Evolutionary conservation across 2,113 vertebrate genomes (phyloP), one percentile per base, ranked within the genome.

Genomic region (Gambusia holbrooki): DNA sequence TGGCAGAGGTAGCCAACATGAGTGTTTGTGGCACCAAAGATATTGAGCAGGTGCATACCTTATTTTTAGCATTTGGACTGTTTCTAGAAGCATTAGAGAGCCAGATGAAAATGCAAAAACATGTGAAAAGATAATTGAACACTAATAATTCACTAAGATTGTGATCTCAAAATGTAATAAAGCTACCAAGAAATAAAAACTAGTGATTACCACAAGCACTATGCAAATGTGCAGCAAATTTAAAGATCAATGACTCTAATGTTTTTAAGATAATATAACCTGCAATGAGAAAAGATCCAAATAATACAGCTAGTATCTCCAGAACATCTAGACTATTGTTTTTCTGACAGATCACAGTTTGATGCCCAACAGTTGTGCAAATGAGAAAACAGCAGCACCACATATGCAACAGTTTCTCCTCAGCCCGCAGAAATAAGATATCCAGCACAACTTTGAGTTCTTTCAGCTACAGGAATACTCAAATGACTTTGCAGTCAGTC

Each of bases 391-490:
- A 29, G 29, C 4, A 28, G 40, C 66, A 54, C 28, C 66, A 13
- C 13, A 54, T 28, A 32, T 13, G 48, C 5, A 48, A 60, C 30
- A 27, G 5, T 35, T n/a, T 30, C 42, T 51, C 40, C 22, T 35
- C 19, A 32, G 9, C 17, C 22, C 1, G 11, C 42, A 8, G 12
- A 19, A 54, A 29, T 6, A 3, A 35, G 22, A 28, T 13, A 22
- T 28, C 2, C 13, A 67, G n/a, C 27, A 28, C 45, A 54, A 9
- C 45, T 58, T 19, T 32, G 45, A 69, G 28, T 33, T 19, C 28
- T 68, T 42, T 48, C 14, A 68, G 42, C 66, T 25, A n/a, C 33
- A 69, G 28, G 30, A 54, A 54, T 33, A 48, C 45, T 69, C 45
- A 51, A 37, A 66, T 66, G 6, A 28, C 37, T 65, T 25, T 28